Conservation (phyloP, 2,797 vertebrate species). For the Melanotaenia nigrans region DNA sequence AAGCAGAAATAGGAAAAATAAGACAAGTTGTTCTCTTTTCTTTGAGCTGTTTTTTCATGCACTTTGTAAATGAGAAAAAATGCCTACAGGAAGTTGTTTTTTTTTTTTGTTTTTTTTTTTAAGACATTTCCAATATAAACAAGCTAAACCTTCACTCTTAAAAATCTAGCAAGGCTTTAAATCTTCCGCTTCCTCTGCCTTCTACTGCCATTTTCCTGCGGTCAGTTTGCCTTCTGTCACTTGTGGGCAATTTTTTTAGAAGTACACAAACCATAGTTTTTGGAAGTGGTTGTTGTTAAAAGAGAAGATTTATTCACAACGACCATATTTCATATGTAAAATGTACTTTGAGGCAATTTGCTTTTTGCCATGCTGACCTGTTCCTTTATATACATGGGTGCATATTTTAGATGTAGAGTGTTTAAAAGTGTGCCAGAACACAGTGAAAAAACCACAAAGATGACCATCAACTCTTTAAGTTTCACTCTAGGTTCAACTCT, state of each 20-base stretch:
- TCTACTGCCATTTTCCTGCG: constrained; percentile 10
- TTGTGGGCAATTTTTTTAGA: constrained; percentile 8
- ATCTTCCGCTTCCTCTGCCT: constrained; percentile 6
- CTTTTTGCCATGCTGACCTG: background rate
- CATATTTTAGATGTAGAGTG: background rate
- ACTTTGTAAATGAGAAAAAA: constrained; percentile 2
- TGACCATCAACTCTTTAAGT: constrained; percentile 2
- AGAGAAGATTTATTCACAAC: background rate
- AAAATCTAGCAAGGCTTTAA: constrained; percentile 4
- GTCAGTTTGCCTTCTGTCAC: constrained; percentile 18
- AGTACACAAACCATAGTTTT: constrained; percentile 15
- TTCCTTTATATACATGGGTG: background rate
- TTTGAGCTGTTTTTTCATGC: background rate
- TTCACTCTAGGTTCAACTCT: constrained; percentile 11
- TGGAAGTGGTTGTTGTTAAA: constrained; percentile 1
- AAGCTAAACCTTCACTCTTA: constrained; percentile 15
- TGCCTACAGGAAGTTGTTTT: background rate
- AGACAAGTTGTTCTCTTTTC: background rate
- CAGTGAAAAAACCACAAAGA: background rate
- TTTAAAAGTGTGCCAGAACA: constrained; percentile 4
- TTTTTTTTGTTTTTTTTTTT: background rate
- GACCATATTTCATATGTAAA: constrained; percentile 11
- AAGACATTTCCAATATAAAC: constrained; percentile 11
- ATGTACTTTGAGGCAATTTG: background rate
- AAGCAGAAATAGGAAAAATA: background rate